Percentiles rank a stretch among this genome's conserved stretches.
Conservation (phyloP, 2,113 vertebrate genomes). For the Prochilodus magdalenae region DNA sequence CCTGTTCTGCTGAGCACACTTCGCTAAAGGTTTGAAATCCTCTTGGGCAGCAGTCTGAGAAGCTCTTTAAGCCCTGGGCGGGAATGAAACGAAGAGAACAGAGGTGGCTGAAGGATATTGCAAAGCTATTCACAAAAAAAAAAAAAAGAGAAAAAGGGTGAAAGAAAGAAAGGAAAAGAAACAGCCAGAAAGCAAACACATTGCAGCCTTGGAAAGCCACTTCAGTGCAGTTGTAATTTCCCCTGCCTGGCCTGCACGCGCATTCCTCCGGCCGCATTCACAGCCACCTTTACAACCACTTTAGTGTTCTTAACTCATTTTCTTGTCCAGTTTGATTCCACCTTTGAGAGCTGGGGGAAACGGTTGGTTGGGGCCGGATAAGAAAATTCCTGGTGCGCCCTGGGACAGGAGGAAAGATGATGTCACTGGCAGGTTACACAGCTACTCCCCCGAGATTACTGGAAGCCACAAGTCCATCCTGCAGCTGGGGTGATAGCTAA, state of each 20-base stretch:
- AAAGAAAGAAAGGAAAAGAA: not conserved
- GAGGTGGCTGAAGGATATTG: conserved; percentile 42
- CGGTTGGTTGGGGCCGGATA: conserved; percentile 17
- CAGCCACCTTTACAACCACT: conserved; percentile 57
- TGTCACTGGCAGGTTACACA: conserved; percentile 16
- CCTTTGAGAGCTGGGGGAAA: conserved; percentile 37
- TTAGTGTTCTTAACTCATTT: conserved; percentile 55
- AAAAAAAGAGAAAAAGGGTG: not conserved
- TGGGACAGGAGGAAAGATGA: conserved; percentile 22
- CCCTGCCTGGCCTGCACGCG: conserved; percentile 42
- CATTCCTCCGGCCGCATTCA: conserved; percentile 53
- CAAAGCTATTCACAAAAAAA: conserved; percentile 15
- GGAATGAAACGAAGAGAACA: conserved; percentile 18
- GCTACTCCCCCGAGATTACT: not conserved
- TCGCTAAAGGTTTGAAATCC: conserved; percentile 10
- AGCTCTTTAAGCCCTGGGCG: conserved; percentile 18
- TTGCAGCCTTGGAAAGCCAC: conserved; percentile 38
- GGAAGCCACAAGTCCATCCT: not conserved
- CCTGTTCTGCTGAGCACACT: not conserved
- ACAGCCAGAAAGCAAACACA: conserved; percentile 27
- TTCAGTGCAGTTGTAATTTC: conserved; percentile 46
- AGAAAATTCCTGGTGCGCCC: conserved; percentile 20
- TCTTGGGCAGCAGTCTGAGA: conserved; percentile 23
- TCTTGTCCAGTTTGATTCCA: conserved; percentile 56
- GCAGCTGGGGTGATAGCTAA: not conserved